Conservation (phyloP, 2,113 vertebrate species). For the Galbula dea region DNA sequence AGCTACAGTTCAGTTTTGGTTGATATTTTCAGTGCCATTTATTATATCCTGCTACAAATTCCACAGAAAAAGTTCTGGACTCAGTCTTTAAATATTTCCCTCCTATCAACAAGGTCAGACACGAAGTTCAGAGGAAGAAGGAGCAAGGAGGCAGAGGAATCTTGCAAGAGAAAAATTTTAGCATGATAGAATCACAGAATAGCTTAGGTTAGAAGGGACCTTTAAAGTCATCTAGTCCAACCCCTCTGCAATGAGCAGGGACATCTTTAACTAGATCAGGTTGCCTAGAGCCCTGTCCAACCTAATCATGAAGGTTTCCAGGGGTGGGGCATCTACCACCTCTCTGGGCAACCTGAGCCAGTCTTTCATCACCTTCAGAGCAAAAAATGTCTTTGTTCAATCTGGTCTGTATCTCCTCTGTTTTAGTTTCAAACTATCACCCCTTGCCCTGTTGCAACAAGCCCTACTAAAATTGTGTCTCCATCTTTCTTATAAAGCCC, state of each 20-base stretch:
- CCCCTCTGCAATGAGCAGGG: background rate
- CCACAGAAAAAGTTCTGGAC: background rate
- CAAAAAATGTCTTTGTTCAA: background rate
- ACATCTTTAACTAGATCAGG: background rate
- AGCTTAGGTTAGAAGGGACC: background rate
- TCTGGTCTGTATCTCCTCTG: background rate
- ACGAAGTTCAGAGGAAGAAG: background rate
- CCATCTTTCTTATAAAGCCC: background rate
- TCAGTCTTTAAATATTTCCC: background rate
- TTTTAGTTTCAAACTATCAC: background rate
- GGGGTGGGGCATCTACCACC: background rate
- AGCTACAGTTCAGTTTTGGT: background rate
- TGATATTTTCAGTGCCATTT: background rate
- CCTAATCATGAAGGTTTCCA: background rate
- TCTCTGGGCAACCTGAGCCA: background rate
- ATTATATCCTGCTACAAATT: background rate
- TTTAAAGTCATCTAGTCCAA: background rate
- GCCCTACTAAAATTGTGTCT: background rate
- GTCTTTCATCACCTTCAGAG: rapidly evolving
- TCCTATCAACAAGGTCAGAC: background rate
- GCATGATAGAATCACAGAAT: background rate
- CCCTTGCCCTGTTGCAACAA: rapidly evolving
- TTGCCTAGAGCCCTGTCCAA: background rate
- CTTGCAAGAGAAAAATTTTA: background rate
- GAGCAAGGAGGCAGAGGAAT: background rate